A percentile compares a stretch with the other conserved stretches of the same genome.
These are phyloP conservation scores for Hirundo rustica DNA, from an alignment of 2,797 vertebrate species.

Conservation along the genomic window DNA sequence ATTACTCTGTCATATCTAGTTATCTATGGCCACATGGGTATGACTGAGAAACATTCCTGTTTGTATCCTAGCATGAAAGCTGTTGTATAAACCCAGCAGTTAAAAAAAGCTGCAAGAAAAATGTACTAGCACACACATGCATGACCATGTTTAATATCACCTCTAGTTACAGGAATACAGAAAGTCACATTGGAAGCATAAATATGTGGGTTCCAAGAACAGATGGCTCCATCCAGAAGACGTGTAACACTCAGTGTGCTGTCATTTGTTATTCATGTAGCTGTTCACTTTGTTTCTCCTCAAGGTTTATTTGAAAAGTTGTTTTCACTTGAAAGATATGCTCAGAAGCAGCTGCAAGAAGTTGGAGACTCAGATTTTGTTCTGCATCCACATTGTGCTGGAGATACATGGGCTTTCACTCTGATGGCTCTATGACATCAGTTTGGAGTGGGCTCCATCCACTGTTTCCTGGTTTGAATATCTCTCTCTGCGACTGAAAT, in stretches of 20 bases:
- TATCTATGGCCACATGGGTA: background rate
- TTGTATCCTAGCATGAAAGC: background rate
- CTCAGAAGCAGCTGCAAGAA: slow-evolving; percentile 57
- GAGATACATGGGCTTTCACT: background rate
- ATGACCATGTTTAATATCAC: background rate
- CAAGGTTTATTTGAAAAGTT: slow-evolving; percentile 68
- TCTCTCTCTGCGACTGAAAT: background rate
- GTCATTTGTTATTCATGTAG: slow-evolving; percentile 65
- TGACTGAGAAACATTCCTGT: background rate
- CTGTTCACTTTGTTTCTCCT: slow-evolving; percentile 63
- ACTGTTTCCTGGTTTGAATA: background rate
- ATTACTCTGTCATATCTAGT: background rate
- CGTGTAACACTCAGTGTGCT: slow-evolving; percentile 16
- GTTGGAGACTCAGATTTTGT: slow-evolving; percentile 49
- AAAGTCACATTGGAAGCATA: slow-evolving; percentile 30
- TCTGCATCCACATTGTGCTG: slow-evolving; percentile 49
- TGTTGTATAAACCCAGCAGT: background rate
- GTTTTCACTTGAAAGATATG: slow-evolving; percentile 67
- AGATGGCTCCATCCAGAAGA: slow-evolving; percentile 40
- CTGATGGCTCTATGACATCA: background rate
- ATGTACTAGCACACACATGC: background rate
- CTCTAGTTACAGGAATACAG: background rate
- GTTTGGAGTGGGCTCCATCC: background rate
- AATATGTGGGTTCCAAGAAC: slow-evolving; percentile 35
- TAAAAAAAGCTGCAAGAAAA: background rate